Evolutionary conservation across 2,888 invertebrate species (phyloP).

Genomic region (Melipona bicolor): DNA sequence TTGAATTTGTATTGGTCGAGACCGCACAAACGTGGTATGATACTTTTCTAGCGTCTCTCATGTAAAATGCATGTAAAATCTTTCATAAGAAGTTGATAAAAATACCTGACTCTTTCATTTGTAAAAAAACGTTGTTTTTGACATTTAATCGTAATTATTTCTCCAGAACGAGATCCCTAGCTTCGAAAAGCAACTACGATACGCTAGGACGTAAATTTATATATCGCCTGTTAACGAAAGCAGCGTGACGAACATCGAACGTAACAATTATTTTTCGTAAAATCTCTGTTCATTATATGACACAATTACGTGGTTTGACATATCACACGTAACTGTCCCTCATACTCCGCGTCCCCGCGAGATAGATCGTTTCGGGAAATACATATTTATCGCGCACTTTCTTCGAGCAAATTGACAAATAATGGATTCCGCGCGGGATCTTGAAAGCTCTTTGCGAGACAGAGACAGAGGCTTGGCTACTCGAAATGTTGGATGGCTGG

Average conservation of each 20-base stretch:
- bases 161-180: neutral
- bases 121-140: too few species aligned
- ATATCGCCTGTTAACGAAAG: neutral
- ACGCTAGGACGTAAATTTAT: neutral
- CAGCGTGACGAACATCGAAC: neutral
- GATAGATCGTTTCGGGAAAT: neutral
- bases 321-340: too few species aligned
- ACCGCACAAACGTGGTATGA: neutral
- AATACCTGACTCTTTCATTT: too few species aligned
- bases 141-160: too few species aligned
- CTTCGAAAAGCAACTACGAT: neutral
- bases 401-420: conserved; percentile 4
- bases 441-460: neutral
- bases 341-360: neutral
- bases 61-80: neutral
- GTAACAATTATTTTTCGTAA: neutral
- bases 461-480: neutral
- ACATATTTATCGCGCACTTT: neutral
- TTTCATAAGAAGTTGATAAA: neutral
- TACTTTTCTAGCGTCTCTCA: too few species aligned
- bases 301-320: too few species aligned
- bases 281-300: neutral
- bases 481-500: neutral
- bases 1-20: neutral
- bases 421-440: neutral